Base-by-base conservation (phyloP, 1,140 invertebrate genomes). In the Sycobia sp. region DNA sequence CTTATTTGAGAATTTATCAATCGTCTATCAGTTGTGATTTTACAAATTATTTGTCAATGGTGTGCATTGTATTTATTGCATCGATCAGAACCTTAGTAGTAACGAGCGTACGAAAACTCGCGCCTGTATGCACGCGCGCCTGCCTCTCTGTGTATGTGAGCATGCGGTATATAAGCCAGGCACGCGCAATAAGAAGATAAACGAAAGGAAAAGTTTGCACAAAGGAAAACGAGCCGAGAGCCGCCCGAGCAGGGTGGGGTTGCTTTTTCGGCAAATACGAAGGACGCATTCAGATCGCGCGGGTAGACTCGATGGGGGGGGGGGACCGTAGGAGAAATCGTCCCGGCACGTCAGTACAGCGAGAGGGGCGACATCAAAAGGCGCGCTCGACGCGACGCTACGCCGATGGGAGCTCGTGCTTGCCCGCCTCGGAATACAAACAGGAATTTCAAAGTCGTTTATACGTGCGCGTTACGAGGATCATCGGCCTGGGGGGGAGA, bases 251-350 rank as follows among this genome's bases (percentile, higher is more conserved):
- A 65, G 32, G 16, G 18, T 27, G 25, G 20, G 9, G 14, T 16
- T 44, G 56, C 54, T 61, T 56, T 57, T 54, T 70, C 66, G 67
- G 70, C 69, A 74, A 76, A 34, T 51, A 78, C 77, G 76, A 68
- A 70, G 71, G 71, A 73, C 71, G 76, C 73, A 79, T 79, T 78
- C 74, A 78, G 77, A 79, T 79, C 59, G 65, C 55, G n/a, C n/a
- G n/a, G n/a, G n/a, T n/a, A n/a, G n/a, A n/a, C n/a, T n/a, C 41
- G 34, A 38, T 36, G 43, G 44, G 11, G 58, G 55, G 49, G 44
- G 29, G 32, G 16, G 55, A 27, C 41, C 41, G 44, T 51, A 57
- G 67, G 59, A 59, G 69, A 62, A 41, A 61, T 67, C 56, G 66
- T 67, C 66, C 55, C 55, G 66, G 66, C 70, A 71, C 70, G 73